Conservation (phyloP, 2,888 invertebrate species). For the Mythimna albipuncta region DNA sequence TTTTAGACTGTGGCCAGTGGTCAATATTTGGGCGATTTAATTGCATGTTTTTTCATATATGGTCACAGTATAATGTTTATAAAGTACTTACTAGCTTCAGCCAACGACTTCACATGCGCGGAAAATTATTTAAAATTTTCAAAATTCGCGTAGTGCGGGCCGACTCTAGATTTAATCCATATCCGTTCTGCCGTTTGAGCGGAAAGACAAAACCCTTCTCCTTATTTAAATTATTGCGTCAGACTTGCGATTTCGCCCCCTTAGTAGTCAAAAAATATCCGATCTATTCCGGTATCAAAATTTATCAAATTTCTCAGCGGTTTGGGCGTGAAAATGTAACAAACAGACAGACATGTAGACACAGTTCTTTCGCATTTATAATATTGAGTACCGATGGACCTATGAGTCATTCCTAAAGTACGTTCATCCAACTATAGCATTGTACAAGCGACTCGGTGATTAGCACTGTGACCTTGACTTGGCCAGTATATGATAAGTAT, state of each 20-base stretch:
- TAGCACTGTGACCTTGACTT: background rate
- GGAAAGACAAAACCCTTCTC: too few relatives aligned
- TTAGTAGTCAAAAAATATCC: background rate
- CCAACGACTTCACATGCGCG: background rate
- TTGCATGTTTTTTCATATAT: slow-evolving; percentile 3
- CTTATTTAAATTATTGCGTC: too few relatives aligned
- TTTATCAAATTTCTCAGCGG: background rate
- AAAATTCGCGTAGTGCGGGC: too few relatives aligned
- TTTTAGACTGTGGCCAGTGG: slow-evolving; percentile 30
- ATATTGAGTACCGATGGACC: background rate
- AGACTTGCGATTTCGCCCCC: too few relatives aligned
- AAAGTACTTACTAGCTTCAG: background rate
- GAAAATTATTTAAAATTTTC: too few relatives aligned
- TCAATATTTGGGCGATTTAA: slow-evolving; percentile 44
- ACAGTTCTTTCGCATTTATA: background rate
- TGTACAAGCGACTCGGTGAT: background rate
- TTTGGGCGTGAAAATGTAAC: background rate
- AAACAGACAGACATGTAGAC: background rate
- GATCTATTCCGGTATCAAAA: background rate
- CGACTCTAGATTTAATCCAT: too few relatives aligned
- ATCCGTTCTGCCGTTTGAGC: too few relatives aligned
- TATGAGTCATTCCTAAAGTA: background rate
- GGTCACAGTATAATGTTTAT: background rate
- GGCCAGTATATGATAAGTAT: background rate
- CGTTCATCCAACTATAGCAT: slow-evolving; percentile 4